Percentiles rank a stretch among this genome's conserved stretches.
phyloP scores from a whole-genome alignment of 2,888 invertebrate genomes.

The Halictus ligatus region DNA sequence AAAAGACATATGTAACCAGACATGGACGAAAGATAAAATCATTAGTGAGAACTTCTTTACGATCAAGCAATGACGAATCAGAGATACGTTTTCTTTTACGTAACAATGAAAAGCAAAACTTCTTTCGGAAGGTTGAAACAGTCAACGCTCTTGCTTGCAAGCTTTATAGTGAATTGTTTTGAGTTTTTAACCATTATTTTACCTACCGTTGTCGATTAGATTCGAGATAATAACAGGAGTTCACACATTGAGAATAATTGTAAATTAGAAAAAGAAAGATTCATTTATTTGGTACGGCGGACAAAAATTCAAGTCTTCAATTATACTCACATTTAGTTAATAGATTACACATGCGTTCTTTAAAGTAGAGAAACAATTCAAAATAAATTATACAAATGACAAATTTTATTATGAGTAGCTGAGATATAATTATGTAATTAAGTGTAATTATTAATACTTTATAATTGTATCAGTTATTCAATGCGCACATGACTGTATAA shows the following conservation, averaged over 20 bases:
- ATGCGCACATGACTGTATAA: conserved; percentile 34
- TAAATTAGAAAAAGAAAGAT: conserved; percentile 15
- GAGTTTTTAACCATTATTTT: not conserved
- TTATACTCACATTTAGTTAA: conserved; percentile 19
- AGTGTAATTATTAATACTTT: conserved; percentile 34
- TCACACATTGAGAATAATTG: not conserved
- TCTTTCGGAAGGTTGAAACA: not conserved
- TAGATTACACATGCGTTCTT: conserved; percentile 13
- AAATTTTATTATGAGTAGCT: conserved; percentile 7
- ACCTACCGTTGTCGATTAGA: not conserved
- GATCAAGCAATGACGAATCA: not conserved
- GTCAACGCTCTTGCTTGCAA: not conserved
- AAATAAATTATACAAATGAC: not conserved
- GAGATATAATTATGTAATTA: conserved; percentile 24
- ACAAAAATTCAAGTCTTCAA: conserved; percentile 5
- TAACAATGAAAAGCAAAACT: not conserved
- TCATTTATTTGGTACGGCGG: conserved; percentile 20
- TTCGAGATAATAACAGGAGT: not conserved
- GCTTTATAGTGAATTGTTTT: not conserved
- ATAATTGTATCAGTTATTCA: conserved; percentile 19
- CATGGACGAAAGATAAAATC: not conserved
- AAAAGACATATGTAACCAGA: conserved; percentile 2
- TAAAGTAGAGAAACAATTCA: not conserved
- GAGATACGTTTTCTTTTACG: not conserved
- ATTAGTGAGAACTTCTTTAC: not conserved